Evolutionary conservation across 2,888 invertebrate genomes (phyloP), one percentile per base, ranked within the genome.

Genomic region (Cephus sareptanus): DNA sequence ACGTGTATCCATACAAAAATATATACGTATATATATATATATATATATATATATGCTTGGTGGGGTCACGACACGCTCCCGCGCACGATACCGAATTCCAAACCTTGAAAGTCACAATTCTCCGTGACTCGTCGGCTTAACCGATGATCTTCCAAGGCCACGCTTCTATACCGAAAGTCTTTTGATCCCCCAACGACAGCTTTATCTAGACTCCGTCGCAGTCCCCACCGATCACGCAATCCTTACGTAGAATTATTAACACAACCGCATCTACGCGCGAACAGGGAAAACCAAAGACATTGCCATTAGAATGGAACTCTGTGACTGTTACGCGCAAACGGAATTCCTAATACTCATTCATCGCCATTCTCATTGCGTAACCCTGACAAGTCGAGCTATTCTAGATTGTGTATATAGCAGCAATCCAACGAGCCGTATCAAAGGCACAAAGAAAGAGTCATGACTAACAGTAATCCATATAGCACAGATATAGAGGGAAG

Each of bases 31-130:
- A 69, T 34, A 34, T 35, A 35, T 35, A 12, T 12, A 12, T 12
- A 12, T 35, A 69, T 34, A 34, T 35, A 35, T n/a, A 74, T 34
- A 35, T n/a, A 73, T 31, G 12, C 70, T 81, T 77, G 81, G 73
- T 77, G 80, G 80, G 83, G 82, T 83, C 83, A 79, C 78, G 83
- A 79, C 81, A 79, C 79, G 81, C 75, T 76, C 77, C 74, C 74
- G 56, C 11, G 15, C 56, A 75, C 34, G 31, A 56, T 37, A 9
- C 30, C 56, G 73, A 79, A 82, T 81, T 80, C 78, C 75, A 69
- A 35, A 77, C 79, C 77, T 76, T 75, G 77, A 78, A 78, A 82
- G 76, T 71, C 71, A 71, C 56, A 56, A 56, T 56, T 23, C 23
- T 23, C 23, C 56, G 23, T 56, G 56, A 23, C 56, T 56, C 1